Evolutionary conservation across 2,888 invertebrate species (phyloP), one percentile per base, ranked within the genome.

Genomic region (Ectemnius continuus): DNA sequence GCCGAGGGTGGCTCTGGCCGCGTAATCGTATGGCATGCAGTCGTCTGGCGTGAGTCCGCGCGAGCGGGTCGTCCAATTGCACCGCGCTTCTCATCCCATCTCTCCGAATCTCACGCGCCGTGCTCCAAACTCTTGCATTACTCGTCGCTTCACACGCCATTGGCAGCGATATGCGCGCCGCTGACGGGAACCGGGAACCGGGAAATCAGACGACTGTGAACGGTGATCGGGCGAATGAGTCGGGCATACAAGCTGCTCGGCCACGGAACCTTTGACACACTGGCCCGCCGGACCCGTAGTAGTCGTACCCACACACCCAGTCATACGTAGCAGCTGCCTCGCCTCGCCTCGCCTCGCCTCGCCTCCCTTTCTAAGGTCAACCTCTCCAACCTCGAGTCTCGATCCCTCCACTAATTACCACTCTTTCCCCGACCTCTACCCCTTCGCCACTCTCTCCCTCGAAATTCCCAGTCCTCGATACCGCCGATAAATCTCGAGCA

Each of bases 11-110:
- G 87, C 84, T 86, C 86, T 76, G 81, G 82, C 81, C 80, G 86
- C 84, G 87, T 87, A 88, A 87, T 87, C 88, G 85, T 80, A 84
- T 88, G 85, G 88, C 86, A 87, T 87, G 87, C 89, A 90, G 90
- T 90, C 86, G 88, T 88, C 87, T 85, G 86, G 85, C 87, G 90
- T 85, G 86, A 82, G 86, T 88, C 87, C 81, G 84, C 84, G 82
- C 82, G 84, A 82, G 81, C 86, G 87, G 86, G 84, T 47, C 16
- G 66, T 36, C 36, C 36, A 70, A 59, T 52, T 36, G 8, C 36
- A 36, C 36, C 36, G 36, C 36, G 36, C 36, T 36, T 36, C 36
- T 61, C 61, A n/a, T 45, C 45, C 61, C 11, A 11, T 61, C 61
- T 61, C 45, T 61, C 61, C 14, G 18, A 16, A 16, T 61, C 61